Conservation (phyloP, 2,797 vertebrate genomes). For the Ptychadena robeensis region DNA sequence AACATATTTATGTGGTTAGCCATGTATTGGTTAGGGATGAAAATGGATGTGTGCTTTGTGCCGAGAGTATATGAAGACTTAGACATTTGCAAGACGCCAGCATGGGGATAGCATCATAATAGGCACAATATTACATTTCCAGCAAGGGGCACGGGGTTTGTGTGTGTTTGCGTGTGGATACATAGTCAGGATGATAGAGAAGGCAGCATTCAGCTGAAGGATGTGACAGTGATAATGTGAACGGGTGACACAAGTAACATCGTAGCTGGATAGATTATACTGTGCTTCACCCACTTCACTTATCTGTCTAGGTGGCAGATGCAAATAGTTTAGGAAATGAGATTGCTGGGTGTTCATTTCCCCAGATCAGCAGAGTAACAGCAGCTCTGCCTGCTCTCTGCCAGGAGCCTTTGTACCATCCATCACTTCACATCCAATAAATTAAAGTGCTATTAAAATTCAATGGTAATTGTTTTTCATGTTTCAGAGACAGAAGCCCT, state of each 20-base stretch:
- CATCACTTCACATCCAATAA: constrained; percentile 68
- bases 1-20: constrained; percentile 35
- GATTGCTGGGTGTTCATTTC: constrained; percentile 59
- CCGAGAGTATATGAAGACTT: background rate
- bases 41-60: background rate
- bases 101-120: background rate
- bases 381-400: constrained; percentile 44
- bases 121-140: background rate
- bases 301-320: constrained; percentile 55
- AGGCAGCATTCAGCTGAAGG: background rate
- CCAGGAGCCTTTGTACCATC: constrained; percentile 55
- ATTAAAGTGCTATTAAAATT: constrained; percentile 64
- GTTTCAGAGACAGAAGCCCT: constrained; percentile 64
- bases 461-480: constrained; percentile 69
- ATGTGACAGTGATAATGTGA: constrained; percentile 29
- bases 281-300: constrained; percentile 41
- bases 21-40: constrained; percentile 9
- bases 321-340: constrained; percentile 60
- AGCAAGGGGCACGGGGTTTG: background rate
- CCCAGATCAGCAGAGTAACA: constrained; percentile 53
- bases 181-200: background rate
- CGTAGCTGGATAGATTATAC: constrained; percentile 30
- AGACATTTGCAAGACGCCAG: background rate
- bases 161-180: background rate
- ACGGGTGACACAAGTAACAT: constrained; percentile 8